These are phyloP conservation scores for Clarias laeviceps DNA, from an alignment of 2,797 vertebrate genomes.

Conservation along the genomic window DNA sequence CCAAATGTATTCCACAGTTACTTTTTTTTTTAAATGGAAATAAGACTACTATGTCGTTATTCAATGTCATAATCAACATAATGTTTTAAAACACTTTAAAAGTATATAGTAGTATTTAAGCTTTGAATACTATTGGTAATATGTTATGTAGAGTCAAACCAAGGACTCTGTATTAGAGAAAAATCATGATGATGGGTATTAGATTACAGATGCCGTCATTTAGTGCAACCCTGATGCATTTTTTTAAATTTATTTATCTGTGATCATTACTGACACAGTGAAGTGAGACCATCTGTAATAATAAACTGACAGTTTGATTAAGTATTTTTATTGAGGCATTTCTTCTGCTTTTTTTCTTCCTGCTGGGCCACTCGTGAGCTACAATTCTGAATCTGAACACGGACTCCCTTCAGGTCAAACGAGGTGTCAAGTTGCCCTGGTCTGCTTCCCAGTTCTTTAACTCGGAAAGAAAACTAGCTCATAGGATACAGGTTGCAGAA, in stretches of 20 bases:
- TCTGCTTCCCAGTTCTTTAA: conserved; percentile 44
- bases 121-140: background rate
- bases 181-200: background rate
- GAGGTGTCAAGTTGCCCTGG: conserved; percentile 49
- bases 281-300: background rate
- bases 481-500: conserved; percentile 47
- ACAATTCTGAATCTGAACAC: conserved; percentile 36
- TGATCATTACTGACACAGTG: background rate
- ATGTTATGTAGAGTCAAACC: background rate
- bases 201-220: background rate
- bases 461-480: conserved; percentile 50
- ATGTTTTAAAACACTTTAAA: background rate
- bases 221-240: background rate
- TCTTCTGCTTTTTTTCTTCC: background rate
- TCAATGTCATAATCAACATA: background rate
- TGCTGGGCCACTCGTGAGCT: conserved; percentile 28
- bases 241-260: background rate
- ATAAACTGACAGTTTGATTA: background rate
- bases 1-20: conserved; percentile 16
- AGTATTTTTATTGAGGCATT: background rate
- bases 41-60: background rate
- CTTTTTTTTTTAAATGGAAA: background rate
- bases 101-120: background rate
- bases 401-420: conserved; percentile 46
- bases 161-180: background rate